A percentile compares a stretch with the other conserved stretches of the same genome.
Evolutionary conservation across 2,113 vertebrate genomes (phyloP).

Genomic region (Taurulus bubalis): DNA sequence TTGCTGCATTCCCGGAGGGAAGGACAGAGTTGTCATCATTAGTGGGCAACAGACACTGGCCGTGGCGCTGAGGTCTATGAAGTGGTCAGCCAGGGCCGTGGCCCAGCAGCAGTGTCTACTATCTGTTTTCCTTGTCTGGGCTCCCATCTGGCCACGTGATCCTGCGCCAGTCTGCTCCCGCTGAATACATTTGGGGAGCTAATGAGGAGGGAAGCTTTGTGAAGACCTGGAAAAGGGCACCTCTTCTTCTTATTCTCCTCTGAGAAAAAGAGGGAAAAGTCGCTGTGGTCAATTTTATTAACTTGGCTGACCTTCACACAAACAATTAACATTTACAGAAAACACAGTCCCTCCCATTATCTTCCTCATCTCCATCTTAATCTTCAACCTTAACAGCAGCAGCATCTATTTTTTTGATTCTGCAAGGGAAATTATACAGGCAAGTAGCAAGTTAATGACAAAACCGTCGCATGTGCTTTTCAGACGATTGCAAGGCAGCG

Average conservation of each 20-base stretch:
- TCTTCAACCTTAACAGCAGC: conserved; percentile 49
- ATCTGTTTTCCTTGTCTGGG: conserved; percentile 44
- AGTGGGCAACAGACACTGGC: conserved; percentile 65
- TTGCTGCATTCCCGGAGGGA: conserved; percentile 58
- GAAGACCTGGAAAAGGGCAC: conserved; percentile 81
- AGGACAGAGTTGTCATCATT: conserved; percentile 76
- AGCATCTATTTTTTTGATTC: not conserved
- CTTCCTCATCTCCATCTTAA: conserved; percentile 66
- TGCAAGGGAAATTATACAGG: conserved; percentile 25
- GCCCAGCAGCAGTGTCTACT: conserved; percentile 50
- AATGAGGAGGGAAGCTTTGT: conserved; percentile 80
- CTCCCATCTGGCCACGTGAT: conserved; percentile 61
- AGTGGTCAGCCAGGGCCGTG: conserved; percentile 60
- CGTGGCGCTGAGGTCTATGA: conserved; percentile 50
- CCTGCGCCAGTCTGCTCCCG: conserved; percentile 41
- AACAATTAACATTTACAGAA: conserved; percentile 91
- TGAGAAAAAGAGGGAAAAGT: conserved; percentile 72
- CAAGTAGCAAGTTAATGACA: conserved; percentile 39
- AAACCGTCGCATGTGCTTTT: conserved; percentile 32
- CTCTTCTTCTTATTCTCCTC: conserved; percentile 73
- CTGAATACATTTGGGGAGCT: conserved; percentile 73
- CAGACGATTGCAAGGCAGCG: conserved; percentile 50
- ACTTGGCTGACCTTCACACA: conserved; percentile 87
- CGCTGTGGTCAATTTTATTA: conserved; percentile 82
- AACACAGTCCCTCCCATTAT: conserved; percentile 77